A percentile compares a stretch with the other conserved stretches of the same genome.
phyloP scores from a whole-genome alignment of 2,888 invertebrate genomes.

The Drosophila sordidula region DNA sequence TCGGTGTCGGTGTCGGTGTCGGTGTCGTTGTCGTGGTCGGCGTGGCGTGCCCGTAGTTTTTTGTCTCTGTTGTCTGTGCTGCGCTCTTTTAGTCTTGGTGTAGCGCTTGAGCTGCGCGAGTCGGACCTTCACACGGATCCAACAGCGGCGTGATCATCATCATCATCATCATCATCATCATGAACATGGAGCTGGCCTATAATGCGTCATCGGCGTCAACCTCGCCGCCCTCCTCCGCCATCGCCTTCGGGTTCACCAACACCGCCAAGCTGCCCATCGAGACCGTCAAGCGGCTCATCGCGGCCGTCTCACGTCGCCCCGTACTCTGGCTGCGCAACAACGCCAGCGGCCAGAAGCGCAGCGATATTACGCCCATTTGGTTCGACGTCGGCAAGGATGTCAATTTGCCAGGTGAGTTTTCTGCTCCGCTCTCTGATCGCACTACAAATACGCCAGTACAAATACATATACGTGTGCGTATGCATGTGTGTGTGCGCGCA shows the following conservation, averaged over 20 bases:
- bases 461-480: not conserved
- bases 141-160: constrained; percentile 20
- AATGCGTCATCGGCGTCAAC: constrained; percentile 72
- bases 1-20: constrained; percentile 21
- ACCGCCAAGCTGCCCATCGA: constrained; percentile 80
- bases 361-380: constrained; percentile 78
- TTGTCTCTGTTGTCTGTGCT: constrained; percentile 27
- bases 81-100: constrained; percentile 70
- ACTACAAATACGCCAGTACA: constrained; percentile 2
- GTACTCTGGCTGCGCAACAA: constrained; percentile 77
- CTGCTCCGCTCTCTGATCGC: constrained; percentile 9
- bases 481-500: not conserved
- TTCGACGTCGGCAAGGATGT: constrained; percentile 78
- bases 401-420: constrained; percentile 74
- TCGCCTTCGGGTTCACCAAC: constrained; percentile 70
- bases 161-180: constrained; percentile 41
- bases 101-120: constrained; percentile 77
- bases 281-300: constrained; percentile 76
- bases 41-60: constrained; percentile 72
- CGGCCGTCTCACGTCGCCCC: constrained; percentile 77
- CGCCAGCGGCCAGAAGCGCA: constrained; percentile 72
- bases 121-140: constrained; percentile 46
- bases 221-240: constrained; percentile 34
- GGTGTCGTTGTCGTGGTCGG: constrained; percentile 53
- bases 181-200: constrained; percentile 66